Base-by-base conservation (phyloP, 2,888 invertebrate genomes). In the Pyralis farinalis region DNA sequence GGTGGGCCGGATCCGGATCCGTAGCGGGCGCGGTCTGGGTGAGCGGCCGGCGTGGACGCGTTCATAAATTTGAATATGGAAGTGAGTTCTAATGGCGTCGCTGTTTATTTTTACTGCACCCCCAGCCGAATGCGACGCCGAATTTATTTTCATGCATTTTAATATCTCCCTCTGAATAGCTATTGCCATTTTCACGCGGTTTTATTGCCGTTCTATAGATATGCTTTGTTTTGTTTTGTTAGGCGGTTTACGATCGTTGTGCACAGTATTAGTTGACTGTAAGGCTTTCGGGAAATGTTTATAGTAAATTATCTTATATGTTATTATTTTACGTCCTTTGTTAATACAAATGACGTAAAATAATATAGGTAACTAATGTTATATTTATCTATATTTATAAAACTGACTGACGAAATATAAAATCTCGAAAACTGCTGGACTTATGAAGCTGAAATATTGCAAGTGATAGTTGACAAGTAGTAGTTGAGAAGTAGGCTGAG, bases 51-150 rank as follows among this genome's bases (percentile, higher is more conserved):
- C 61, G 71, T 64, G 76, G 74, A 77, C 84, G 79, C 80, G 80
- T 85, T 87, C 85, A 86, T 86, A 86, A 85, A 88, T 88, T 88
- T 81, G 85, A 89, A 90, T 89, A 90, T 90, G 89, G 90, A 90
- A 90, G 90, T 90, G 90, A 84, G 85, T 87, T 85, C 82, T 90
- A 87, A 90, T 90, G 84, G 85, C 84, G 81, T 77, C 82, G 79
- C 85, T 90, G 91, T 90, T 90, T 91, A 90, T 90, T 90, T 90
- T 89, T 84, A 87, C 84, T 86, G 87, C 85, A 88, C 85, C 88
- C 88, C 87, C 84, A 77, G 78, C 80, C 70, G 90, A 90, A 90
- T 90, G 90, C 90, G 90, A 88, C 87, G 89, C 89, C 87, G 87
- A 90, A 90, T 86, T 87, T 88, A 88, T 88, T 87, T 84, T 85